Conservation (phyloP, 1,140 invertebrate species). For the Rhagoletis pomonella region DNA sequence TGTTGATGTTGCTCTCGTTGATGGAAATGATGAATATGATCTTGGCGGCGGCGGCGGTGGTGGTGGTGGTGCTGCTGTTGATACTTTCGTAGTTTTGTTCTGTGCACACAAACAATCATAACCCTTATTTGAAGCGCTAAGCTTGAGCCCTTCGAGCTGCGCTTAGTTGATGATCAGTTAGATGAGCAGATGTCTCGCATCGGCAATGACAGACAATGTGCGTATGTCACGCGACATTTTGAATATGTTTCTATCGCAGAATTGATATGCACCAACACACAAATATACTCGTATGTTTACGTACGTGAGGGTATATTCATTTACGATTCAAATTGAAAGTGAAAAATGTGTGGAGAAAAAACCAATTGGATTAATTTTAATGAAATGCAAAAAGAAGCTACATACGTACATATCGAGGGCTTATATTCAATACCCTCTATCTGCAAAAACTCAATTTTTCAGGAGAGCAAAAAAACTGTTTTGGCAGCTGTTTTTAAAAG, state of each 20-base stretch:
- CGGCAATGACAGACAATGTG: not conserved
- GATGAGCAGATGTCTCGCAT: conserved; percentile 38
- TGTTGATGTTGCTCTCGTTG: not conserved
- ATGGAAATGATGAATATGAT: conserved; percentile 33
- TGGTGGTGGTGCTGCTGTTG: not conserved
- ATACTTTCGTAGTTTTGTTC: too few species aligned
- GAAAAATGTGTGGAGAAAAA: not conserved
- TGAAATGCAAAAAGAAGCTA: not conserved
- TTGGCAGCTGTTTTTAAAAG: too few species aligned
- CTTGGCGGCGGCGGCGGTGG: not conserved
- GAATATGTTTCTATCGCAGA: not conserved
- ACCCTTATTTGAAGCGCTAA: not conserved
- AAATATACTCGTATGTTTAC: too few species aligned
- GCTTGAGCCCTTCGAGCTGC: conserved; percentile 19
- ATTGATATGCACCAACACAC: not conserved
- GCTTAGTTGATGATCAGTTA: not conserved
- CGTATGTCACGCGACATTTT: conserved; percentile 45
- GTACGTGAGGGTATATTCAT: not conserved
- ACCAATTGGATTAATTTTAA: not conserved
- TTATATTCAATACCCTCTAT: too few species aligned
- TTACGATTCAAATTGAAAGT: not conserved
- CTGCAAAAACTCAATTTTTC: too few species aligned
- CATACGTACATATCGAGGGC: too few species aligned
- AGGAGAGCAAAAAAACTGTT: too few species aligned
- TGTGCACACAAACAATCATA: not conserved